phyloP scores from a whole-genome alignment of 2,797 vertebrate species.

The Sebastiscus tertius region DNA sequence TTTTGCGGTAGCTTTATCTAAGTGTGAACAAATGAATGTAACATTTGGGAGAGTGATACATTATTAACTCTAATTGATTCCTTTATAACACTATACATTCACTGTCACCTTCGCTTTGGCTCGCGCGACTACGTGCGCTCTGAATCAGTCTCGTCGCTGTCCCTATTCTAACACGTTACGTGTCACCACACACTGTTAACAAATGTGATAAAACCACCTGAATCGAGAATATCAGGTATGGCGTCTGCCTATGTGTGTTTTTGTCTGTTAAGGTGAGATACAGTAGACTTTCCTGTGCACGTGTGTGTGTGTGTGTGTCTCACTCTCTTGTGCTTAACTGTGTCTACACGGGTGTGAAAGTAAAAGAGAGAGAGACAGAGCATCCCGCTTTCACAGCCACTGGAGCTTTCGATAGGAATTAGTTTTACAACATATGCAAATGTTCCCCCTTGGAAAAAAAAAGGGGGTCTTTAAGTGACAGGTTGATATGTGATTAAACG shows the following conservation, averaged over 20 bases:
- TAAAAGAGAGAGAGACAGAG: constrained; percentile 64
- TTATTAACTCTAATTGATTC: constrained; percentile 84
- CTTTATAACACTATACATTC: constrained; percentile 77
- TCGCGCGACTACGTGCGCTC: constrained; percentile 49
- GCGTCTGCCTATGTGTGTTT: constrained; percentile 71
- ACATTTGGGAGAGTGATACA: constrained; percentile 79
- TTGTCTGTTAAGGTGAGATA: constrained; percentile 78
- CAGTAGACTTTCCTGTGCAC: constrained; percentile 19
- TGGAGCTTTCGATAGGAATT: constrained; percentile 84
- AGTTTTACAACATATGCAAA: constrained; percentile 89
- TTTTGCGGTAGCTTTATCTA: constrained; percentile 74
- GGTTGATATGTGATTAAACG: constrained; percentile 89
- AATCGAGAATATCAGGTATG: constrained; percentile 75
- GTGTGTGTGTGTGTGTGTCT: not conserved
- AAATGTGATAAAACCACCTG: constrained; percentile 79
- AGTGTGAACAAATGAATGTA: constrained; percentile 80
- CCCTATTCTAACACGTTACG: constrained; percentile 78
- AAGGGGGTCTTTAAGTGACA: constrained; percentile 87
- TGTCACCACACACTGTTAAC: constrained; percentile 82
- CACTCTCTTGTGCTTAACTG: constrained; percentile 45
- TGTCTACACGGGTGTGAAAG: constrained; percentile 68
- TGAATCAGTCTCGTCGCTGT: constrained; percentile 61
- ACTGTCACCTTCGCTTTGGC: constrained; percentile 71
- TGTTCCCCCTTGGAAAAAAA: constrained; percentile 78
- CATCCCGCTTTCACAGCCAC: constrained; percentile 73